A percentile compares a stretch with the other conserved stretches of the same genome.
phyloP scores from a whole-genome alignment of 2,797 vertebrate species.

The Loris lydekkerianus region DNA sequence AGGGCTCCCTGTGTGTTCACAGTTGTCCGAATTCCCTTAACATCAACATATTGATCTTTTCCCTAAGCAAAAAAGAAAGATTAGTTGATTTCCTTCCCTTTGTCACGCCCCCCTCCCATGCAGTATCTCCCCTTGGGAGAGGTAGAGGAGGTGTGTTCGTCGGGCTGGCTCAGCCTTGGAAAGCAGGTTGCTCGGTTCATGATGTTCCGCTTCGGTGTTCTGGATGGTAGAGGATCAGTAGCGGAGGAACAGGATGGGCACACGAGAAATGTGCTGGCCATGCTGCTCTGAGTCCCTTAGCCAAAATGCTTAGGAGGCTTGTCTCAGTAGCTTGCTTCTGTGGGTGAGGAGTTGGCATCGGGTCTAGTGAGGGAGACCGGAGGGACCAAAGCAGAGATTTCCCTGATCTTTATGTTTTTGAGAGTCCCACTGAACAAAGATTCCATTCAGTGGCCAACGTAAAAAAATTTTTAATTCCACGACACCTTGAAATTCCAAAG shows the following conservation, averaged over 20 bases:
- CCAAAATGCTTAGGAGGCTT: background rate
- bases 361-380: background rate
- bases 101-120: accelerated
- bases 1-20: background rate
- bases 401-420: background rate
- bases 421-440: background rate
- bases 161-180: background rate
- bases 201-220: background rate
- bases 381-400: background rate
- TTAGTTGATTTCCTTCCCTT: background rate
- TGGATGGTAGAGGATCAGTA: background rate
- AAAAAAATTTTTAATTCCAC: background rate
- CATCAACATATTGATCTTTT: background rate
- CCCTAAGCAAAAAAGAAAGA: background rate
- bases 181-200: background rate
- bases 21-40: background rate
- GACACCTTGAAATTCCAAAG: constrained; percentile 42
- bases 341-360: background rate
- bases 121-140: background rate
- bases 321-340: background rate
- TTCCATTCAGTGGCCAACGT: background rate
- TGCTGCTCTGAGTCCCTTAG: background rate
- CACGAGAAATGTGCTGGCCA: background rate
- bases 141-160: background rate
- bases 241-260: background rate